Evolutionary conservation across 2,797 vertebrate species (phyloP).

Genomic region (Poecilia wingei): DNA sequence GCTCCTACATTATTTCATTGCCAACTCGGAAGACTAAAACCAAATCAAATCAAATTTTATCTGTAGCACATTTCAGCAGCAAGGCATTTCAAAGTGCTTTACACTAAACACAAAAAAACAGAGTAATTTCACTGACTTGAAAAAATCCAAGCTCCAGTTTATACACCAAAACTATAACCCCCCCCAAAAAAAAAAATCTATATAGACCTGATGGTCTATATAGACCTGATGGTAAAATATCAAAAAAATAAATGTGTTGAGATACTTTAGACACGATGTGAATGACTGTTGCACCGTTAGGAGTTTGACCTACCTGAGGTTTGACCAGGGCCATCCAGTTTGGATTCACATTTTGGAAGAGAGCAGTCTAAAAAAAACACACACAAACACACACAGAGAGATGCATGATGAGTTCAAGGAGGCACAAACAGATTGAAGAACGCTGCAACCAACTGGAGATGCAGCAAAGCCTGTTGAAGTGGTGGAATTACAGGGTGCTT

Average conservation of each 20-base stretch:
- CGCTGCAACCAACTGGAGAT: slow-evolving; percentile 17
- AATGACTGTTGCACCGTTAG: background rate
- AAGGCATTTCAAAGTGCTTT: no score
- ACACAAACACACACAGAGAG: slow-evolving; percentile 6
- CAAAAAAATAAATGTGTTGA: no score
- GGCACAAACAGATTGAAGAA: slow-evolving; percentile 15
- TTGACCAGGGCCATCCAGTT: slow-evolving; percentile 76
- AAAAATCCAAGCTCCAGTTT: background rate
- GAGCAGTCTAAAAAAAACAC: slow-evolving; percentile 68
- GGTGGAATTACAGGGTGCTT: slow-evolving; percentile 52
- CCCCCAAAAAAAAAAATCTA: background rate
- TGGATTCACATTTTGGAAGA: slow-evolving; percentile 79
- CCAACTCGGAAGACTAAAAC: background rate
- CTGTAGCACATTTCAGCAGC: no score
- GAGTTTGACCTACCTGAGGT: slow-evolving; percentile 68
- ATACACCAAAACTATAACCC: background rate
- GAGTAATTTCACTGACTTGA: background rate
- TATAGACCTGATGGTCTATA: background rate
- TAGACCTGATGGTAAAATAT: no score
- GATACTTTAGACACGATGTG: background rate
- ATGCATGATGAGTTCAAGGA: slow-evolving; percentile 27
- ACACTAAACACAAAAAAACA: no score
- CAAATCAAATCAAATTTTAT: background rate
- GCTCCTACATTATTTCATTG: background rate
- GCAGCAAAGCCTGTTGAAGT: slow-evolving; percentile 24